Conservation (phyloP, 2,888 invertebrate genomes). For the Stenolophus ochropezus region DNA sequence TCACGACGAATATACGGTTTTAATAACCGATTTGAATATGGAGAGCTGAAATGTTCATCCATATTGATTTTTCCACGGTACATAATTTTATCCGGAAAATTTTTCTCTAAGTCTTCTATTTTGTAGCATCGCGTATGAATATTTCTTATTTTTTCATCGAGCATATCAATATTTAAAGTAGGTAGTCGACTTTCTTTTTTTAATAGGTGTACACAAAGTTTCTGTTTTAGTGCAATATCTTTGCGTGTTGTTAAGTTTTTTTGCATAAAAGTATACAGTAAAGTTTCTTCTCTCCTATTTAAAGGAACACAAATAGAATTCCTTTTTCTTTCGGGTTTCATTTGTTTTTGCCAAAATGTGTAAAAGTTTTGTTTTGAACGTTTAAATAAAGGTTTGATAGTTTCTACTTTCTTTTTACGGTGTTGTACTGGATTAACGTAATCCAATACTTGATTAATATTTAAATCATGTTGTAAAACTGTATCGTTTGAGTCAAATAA, state of each 20-base stretch:
- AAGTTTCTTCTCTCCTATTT: conserved; percentile 62
- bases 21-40: conserved; percentile 82
- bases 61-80: neutral
- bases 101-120: neutral
- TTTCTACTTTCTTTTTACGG: too few relatives aligned
- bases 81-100: neutral
- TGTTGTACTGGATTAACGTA: neutral
- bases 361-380: conserved; percentile 21
- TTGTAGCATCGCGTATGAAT: neutral
- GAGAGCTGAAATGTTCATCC: conserved; percentile 74
- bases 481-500: neutral
- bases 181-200: conserved; percentile 78
- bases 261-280: neutral
- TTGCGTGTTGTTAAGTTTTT: neutral
- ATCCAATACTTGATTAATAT: conserved; percentile 42
- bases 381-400: too few relatives aligned
- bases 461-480: conserved; percentile 46
- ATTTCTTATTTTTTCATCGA: neutral
- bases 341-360: conserved; percentile 11
- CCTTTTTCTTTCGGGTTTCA: conserved; percentile 5
- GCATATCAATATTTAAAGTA: conserved; percentile 65
- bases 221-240: conserved; percentile 71
- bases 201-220: conserved; percentile 76
- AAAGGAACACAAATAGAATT: conserved; percentile 59
- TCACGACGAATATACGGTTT: conserved; percentile 91